A percentile compares a stretch with the other conserved stretches of the same genome.
Conservation (phyloP, 2,113 vertebrate species). For the Microtus oregoni region DNA sequence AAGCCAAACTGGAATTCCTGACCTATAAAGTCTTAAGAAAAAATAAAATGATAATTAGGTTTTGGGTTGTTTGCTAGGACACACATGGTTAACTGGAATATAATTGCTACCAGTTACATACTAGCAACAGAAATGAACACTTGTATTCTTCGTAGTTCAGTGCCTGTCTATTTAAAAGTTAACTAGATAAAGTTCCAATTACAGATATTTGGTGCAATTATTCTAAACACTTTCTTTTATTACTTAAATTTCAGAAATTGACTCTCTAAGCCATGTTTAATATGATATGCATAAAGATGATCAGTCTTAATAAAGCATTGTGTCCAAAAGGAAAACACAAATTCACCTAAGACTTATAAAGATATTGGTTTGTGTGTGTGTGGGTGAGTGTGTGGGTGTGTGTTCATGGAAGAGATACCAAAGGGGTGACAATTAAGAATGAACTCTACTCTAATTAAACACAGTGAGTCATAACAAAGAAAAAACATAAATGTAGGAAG, state of each 20-base stretch:
- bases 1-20: neutral
- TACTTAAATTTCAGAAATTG: slow-evolving; percentile 18
- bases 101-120: neutral
- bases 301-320: neutral
- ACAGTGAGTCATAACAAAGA: neutral
- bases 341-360: slow-evolving; percentile 15
- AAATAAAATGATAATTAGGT: neutral
- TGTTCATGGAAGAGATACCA: neutral
- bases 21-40: neutral
- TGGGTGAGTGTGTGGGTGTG: neutral
- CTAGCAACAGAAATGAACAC: neutral
- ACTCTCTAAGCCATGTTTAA: neutral
- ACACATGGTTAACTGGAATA: neutral
- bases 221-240: slow-evolving; percentile 24
- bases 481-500: neutral
- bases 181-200: slow-evolving; percentile 18
- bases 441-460: neutral
- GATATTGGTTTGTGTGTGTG: neutral
- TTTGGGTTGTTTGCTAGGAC: neutral
- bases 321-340: neutral
- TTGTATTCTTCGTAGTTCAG: slow-evolving; percentile 26
- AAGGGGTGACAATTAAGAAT: neutral
- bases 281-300: slow-evolving; percentile 5
- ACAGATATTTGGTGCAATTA: neutral
- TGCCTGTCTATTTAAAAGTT: neutral